These are phyloP conservation scores for Antheraea mylitta DNA, from an alignment of 1,140 invertebrate species.

Conservation along the genomic window DNA sequence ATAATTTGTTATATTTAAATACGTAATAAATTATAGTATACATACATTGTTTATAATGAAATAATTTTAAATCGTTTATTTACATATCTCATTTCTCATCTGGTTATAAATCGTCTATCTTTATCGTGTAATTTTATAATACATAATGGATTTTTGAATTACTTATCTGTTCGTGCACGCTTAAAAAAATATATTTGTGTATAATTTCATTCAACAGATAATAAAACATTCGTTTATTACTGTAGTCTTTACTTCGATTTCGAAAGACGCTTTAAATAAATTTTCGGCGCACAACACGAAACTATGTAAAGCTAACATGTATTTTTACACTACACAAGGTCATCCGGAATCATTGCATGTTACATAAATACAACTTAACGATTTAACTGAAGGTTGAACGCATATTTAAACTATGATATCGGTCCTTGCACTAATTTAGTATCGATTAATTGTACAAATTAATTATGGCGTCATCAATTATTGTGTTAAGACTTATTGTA, in stretches of 20 bases:
- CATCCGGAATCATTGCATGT: constrained; percentile 21
- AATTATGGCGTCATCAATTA: not conserved
- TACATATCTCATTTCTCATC: too few species aligned
- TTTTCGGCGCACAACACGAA: not conserved
- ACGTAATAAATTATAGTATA: too few species aligned
- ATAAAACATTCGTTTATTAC: constrained; percentile 3
- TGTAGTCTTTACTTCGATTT: not conserved
- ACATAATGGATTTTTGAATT: too few species aligned
- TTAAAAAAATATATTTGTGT: too few species aligned
- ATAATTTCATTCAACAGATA: not conserved
- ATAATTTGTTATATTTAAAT: too few species aligned
- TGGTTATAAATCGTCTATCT: too few species aligned
- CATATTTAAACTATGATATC: not conserved
- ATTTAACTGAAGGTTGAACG: constrained; percentile 31
- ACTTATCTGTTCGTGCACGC: too few species aligned
- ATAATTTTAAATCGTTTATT: too few species aligned
- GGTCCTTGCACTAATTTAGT: constrained; percentile 17
- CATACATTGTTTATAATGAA: too few species aligned
- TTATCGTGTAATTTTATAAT: too few species aligned
- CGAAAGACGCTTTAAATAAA: not conserved
- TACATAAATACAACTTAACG: constrained; percentile 30
- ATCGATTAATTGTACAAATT: not conserved
- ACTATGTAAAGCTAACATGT: constrained; percentile 3
- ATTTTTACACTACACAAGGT: constrained; percentile 36
- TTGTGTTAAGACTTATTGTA: too few species aligned